Evolutionary conservation across 2,888 invertebrate species (phyloP).

Genomic region (Eupithecia tripunctaria): DNA sequence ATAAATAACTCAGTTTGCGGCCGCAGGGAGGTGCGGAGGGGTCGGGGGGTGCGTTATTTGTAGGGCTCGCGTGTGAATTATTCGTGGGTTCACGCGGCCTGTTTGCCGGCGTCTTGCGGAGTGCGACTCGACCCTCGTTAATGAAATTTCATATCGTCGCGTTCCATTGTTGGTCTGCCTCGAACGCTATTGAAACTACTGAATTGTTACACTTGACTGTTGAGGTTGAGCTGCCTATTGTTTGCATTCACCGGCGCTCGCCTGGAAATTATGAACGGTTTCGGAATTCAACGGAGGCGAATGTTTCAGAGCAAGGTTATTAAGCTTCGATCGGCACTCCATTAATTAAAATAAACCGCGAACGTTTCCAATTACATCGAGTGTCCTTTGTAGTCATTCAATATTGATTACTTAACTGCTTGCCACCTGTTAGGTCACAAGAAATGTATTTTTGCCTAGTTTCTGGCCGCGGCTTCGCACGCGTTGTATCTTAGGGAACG

Average conservation of each 20-base stretch:
- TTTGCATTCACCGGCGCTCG: slow-evolving; percentile 38
- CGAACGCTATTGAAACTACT: slow-evolving; percentile 65
- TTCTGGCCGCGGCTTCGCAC: no score
- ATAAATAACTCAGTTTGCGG: slow-evolving; percentile 84
- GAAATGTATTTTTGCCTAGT: background rate
- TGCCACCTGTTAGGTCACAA: slow-evolving; percentile 6
- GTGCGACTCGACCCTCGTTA: slow-evolving; percentile 74
- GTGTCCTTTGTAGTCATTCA: slow-evolving; percentile 11
- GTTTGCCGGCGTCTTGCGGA: slow-evolving; percentile 78
- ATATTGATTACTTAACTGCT: background rate
- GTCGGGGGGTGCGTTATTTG: slow-evolving; percentile 73
- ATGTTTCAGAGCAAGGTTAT: slow-evolving; percentile 34
- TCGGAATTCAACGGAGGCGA: slow-evolving; percentile 36
- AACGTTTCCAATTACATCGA: slow-evolving; percentile 23
- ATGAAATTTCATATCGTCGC: slow-evolving; percentile 82
- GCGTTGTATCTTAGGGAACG: no score
- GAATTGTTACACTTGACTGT: slow-evolving; percentile 74
- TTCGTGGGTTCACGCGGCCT: slow-evolving; percentile 83
- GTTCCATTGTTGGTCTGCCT: slow-evolving; percentile 67
- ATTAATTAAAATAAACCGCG: slow-evolving; percentile 34
- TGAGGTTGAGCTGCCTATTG: slow-evolving; percentile 46
- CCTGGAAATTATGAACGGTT: slow-evolving; percentile 38
- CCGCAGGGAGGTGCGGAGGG: slow-evolving; percentile 52
- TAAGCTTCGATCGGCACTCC: slow-evolving; percentile 29
- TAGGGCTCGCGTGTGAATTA: slow-evolving; percentile 85